Evolutionary conservation across 2,113 vertebrate species (phyloP).

Genomic region (Promerops cafer): DNA sequence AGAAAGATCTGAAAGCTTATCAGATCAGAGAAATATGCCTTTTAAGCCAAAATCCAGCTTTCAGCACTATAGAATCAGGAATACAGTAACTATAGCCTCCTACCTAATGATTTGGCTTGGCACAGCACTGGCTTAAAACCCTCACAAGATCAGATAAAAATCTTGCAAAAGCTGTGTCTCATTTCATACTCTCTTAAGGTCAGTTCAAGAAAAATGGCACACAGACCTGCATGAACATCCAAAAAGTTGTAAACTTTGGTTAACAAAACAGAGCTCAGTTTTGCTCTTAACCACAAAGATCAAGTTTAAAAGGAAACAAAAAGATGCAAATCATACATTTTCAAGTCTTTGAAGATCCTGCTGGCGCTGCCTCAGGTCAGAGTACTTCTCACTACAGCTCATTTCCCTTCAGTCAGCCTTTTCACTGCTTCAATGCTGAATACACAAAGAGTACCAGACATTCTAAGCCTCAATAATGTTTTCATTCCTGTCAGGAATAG

Average conservation of each 20-base stretch:
- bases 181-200: neutral
- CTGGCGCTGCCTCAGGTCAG: neutral
- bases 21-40: neutral
- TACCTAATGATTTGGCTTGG: neutral
- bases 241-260: neutral
- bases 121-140: neutral
- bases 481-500: neutral
- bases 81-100: neutral
- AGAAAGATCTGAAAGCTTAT: neutral
- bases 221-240: neutral
- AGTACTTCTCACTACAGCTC: neutral
- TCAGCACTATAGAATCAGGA: neutral
- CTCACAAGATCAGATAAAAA: neutral
- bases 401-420: slow-evolving; percentile 7
- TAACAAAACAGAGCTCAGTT: slow-evolving; percentile 6
- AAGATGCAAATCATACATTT: slow-evolving; percentile 8
- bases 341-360: slow-evolving; percentile 3
- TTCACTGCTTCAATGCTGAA: neutral
- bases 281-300: neutral
- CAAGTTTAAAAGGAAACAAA: slow-evolving; percentile 11
- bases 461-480: neutral
- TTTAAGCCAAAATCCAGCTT: neutral
- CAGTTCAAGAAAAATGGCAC: neutral
- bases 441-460: neutral
- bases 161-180: neutral